Percentiles rank a stretch among this genome's conserved stretches.
Conservation (phyloP, 2,888 invertebrate genomes). For the Bombylius discolor region DNA sequence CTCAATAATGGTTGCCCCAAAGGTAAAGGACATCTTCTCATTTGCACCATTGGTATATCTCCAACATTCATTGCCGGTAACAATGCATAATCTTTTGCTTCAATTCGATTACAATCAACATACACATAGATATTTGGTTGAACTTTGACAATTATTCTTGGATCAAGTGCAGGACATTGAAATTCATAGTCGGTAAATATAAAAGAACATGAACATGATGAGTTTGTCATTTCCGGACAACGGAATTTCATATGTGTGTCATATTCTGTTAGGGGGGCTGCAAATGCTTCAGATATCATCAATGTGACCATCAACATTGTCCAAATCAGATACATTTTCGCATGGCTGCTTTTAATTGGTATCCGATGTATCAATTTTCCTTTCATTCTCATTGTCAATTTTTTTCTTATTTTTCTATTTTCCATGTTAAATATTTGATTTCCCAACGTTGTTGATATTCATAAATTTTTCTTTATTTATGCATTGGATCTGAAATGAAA, state of each 20-base stretch:
- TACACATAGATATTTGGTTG: constrained; percentile 25
- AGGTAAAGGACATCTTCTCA: constrained; percentile 32
- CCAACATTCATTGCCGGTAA: constrained; percentile 30
- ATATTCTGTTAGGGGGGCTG: not conserved
- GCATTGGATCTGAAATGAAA: too few species aligned
- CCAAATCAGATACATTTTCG: not conserved
- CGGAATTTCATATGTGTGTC: constrained; percentile 1
- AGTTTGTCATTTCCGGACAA: constrained; percentile 12
- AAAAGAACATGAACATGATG: constrained; percentile 27
- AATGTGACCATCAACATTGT: not conserved
- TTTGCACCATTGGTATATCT: constrained; percentile 24
- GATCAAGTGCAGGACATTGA: constrained; percentile 27
- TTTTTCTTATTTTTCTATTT: too few species aligned
- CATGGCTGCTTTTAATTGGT: not conserved
- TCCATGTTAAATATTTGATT: too few species aligned
- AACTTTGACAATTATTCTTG: constrained; percentile 28
- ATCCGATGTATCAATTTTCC: not conserved
- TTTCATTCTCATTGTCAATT: too few species aligned
- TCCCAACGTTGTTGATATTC: too few species aligned
- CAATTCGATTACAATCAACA: constrained; percentile 29
- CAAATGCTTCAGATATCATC: not conserved
- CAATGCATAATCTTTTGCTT: constrained; percentile 24
- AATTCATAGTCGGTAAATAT: constrained; percentile 29
- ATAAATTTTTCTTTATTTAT: too few species aligned
- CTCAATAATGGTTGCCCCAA: constrained; percentile 35